Evolutionary conservation across 2,888 invertebrate species (phyloP), one percentile per base, ranked within the genome.

Genomic region (Rhingia rostrata): DNA sequence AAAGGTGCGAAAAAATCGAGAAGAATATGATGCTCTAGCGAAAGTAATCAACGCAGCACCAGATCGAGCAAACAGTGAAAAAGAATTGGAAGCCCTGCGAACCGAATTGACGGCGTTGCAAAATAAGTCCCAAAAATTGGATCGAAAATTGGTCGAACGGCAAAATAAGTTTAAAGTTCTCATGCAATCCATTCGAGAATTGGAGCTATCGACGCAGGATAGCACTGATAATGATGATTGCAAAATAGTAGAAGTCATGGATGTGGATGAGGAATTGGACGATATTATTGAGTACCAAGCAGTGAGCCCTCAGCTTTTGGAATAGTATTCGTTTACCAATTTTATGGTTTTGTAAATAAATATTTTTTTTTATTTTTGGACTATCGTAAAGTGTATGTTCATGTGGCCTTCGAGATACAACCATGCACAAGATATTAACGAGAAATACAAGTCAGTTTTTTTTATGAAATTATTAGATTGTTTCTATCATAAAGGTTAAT

Each of bases 1-100:
- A 89, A 94, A 95, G 82, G 95, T 97, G 14, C 93, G 97, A 14
- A 96, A 96, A 89, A 97, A 97, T 90, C 93, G 96, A 87, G 95
- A 95, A 91, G 97, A 97, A 90, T 98, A 97, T 92, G 97, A 97
- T 92, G 95, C 97, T 1, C 89, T 98, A 47, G 97, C 97, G 0
- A 96, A 96, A 91, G 94, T 97, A 0, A 97, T 98, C 82, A 95
- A 95, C 87, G 94, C 95, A 88, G 96, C 97, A 89, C 97, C 97
- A 0, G 96, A 97, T 88, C 93, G 97, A 87, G 95, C 95, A 87
- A 95, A 96, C 86, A 96, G 95, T 0, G 91, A 93, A 81, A 94
- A 95, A 86, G 92, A 94, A 83, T 91, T 97, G 1, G 92, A 93
- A 39, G 93, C 93, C 33, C 91, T 97, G 35, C 94, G 95, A 89